Base-by-base conservation (phyloP, 2,888 invertebrate genomes). In the Cabera pusaria region DNA sequence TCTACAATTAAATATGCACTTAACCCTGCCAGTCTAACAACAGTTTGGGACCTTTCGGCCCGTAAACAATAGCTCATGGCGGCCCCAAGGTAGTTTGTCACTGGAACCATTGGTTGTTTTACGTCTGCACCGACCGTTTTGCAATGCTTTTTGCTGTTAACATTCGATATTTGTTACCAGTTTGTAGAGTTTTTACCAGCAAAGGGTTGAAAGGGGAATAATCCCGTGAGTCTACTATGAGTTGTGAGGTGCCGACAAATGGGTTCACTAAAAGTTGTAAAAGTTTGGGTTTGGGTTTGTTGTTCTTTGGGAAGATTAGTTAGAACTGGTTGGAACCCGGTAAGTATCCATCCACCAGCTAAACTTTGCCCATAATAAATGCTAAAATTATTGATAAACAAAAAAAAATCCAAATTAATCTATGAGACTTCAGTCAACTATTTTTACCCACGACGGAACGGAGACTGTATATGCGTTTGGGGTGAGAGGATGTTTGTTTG, bases 81-180 rank as follows among this genome's bases (percentile, higher is more conserved):
- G 32, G 41, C 41, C 61, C 59, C 56, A 39, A 25, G 59, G 56
- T 65, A 66, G 63, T 76, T 73, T 74, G 70, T 76, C 74, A 73
- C 72, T 59, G 54, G 50, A 63, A 52, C 50, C 58, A 44, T 49
- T 59, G 31, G 35, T 56, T 52, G 64, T 68, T 69, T 69, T 64
- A 62, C 67, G 66, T 68, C 69, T 65, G 59, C 60, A 31, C 49
- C 44, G 22, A 34, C 16, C 43, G 47, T 57, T 63, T 59, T 57
- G 53, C 43, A 52, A 44, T 44, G 48, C 55, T 64, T 62, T 66
- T 64, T 59, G 58, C 49, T 53, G 53, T 57, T 64, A 48, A 44
- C 54, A 44, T 54, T 52, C 64, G 51, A 66, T 66, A 65, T 60
- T 59, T 52, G 41, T 42, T 42, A 42, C 41, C 31, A 22, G 31